Percentiles rank a stretch among this genome's conserved stretches.
Conservation (phyloP, 1,140 invertebrate genomes). For the Diuraphis noxia region DNA sequence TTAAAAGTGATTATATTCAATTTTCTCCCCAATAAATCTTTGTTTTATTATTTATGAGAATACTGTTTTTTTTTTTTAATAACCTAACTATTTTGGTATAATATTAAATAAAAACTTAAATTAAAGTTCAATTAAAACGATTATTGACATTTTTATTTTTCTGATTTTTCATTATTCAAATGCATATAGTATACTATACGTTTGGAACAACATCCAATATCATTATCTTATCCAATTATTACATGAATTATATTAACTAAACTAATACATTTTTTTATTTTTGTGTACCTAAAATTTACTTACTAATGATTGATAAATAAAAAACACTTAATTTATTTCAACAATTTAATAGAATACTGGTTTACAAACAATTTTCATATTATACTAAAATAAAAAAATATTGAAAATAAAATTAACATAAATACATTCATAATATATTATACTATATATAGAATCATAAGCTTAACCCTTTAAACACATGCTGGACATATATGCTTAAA, state of each 20-base stretch:
- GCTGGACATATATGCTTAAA: not conserved
- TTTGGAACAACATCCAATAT: not conserved
- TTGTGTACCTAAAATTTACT: not conserved
- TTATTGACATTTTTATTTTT: accelerated
- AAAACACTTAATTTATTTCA: too few species aligned
- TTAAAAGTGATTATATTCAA: not conserved
- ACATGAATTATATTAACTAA: not conserved
- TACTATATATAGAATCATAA: not conserved
- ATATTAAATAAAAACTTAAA: not conserved
- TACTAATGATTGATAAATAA: too few species aligned
- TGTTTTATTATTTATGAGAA: not conserved
- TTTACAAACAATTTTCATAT: too few species aligned
- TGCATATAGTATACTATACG: not conserved
- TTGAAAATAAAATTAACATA: too few species aligned
- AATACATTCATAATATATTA: too few species aligned
- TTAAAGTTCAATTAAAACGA: not conserved
- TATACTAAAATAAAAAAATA: too few species aligned
- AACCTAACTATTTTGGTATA: not conserved
- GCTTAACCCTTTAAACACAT: not conserved
- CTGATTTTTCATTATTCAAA: not conserved
- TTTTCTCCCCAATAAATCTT: not conserved
- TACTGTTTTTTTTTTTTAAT: not conserved
- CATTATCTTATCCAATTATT: not conserved
- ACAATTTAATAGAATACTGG: too few species aligned
- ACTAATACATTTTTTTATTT: not conserved